A percentile compares a stretch with the other conserved stretches of the same genome.
These are phyloP conservation scores for Orchesella flavescens DNA, from an alignment of 2,888 invertebrate species.

Conservation along the genomic window DNA sequence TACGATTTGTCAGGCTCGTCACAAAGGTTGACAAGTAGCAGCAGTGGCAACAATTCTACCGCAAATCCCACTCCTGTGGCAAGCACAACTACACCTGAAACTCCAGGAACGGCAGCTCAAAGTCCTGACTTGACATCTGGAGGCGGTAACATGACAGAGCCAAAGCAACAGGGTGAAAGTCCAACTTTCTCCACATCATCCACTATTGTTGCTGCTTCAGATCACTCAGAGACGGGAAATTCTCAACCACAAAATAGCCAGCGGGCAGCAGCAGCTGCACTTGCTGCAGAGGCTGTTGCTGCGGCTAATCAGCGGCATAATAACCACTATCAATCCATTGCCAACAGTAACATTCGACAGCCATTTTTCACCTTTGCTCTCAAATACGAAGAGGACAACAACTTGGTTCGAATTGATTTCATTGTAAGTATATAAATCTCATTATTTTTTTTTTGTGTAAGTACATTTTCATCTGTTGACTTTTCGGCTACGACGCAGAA, in stretches of 20 bases:
- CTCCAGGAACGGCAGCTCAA: conserved; percentile 54
- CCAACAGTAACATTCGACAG: conserved; percentile 68
- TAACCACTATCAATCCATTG: conserved; percentile 46
- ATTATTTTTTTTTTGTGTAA: background rate
- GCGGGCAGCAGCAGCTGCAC: conserved; percentile 39
- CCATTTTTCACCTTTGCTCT: conserved; percentile 72
- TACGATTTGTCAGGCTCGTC: conserved; percentile 67
- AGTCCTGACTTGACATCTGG: conserved; percentile 26
- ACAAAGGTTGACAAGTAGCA: conserved; percentile 48
- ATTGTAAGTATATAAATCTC: conserved; percentile 67
- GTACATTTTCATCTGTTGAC: background rate
- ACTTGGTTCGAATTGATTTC: conserved; percentile 70
- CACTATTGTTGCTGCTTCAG: conserved; percentile 33
- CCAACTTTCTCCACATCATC: conserved; percentile 49
- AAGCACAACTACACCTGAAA: conserved; percentile 66
- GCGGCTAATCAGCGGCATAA: conserved; percentile 51
- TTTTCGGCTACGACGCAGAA: background rate
- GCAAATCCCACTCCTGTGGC: conserved; percentile 60
- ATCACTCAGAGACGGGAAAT: conserved; percentile 11
- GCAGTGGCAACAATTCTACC: conserved; percentile 39
- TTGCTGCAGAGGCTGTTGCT: conserved; percentile 52
- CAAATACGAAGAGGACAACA: conserved; percentile 71
- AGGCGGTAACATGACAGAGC: conserved; percentile 16
- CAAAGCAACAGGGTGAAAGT: conserved; percentile 43
- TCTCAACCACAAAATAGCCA: conserved; percentile 24